Percentiles rank a stretch among this genome's conserved stretches.
These are phyloP conservation scores for Nemopilema nomurai DNA, from an alignment of 30 jellyfish, hydroid and myxozoan species.

Conservation along the genomic window DNA sequence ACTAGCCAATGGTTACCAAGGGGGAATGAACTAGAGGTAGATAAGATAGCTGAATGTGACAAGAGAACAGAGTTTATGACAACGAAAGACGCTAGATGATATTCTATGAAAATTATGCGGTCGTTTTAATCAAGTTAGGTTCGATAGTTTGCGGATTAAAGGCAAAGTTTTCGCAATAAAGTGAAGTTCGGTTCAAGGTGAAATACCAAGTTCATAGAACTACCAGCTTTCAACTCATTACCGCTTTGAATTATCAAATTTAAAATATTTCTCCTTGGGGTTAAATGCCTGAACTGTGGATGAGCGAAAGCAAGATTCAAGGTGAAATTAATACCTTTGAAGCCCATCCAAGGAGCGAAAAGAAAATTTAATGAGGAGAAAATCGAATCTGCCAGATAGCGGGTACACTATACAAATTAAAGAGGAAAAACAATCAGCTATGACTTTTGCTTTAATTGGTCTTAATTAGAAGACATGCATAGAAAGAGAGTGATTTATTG, in stretches of 20 bases:
- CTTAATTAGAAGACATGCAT: not conserved
- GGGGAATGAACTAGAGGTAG: not conserved
- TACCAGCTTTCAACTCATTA: no score
- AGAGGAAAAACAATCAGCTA: not conserved
- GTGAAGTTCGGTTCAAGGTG: no score
- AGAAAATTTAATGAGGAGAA: not conserved
- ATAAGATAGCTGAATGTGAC: not conserved
- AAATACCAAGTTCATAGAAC: no score
- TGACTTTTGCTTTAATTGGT: not conserved
- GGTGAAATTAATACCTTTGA: not conserved
- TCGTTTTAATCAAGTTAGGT: no score
- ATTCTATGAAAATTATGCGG: not conserved
- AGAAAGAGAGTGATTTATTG: not conserved
- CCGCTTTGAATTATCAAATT: no score
- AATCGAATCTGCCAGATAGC: not conserved
- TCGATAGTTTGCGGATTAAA: not conserved
- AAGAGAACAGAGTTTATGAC: not conserved
- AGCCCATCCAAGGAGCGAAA: not conserved
- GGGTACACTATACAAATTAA: not conserved
- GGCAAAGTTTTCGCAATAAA: not conserved
- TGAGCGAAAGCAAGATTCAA: no score
- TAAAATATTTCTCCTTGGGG: no score
- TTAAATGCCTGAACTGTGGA: no score
- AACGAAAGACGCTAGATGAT: not conserved
- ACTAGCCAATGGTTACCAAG: not conserved